Evolutionary conservation across 1,140 invertebrate species (phyloP), one percentile per base, ranked within the genome.

Genomic region (Bombus confusus): DNA sequence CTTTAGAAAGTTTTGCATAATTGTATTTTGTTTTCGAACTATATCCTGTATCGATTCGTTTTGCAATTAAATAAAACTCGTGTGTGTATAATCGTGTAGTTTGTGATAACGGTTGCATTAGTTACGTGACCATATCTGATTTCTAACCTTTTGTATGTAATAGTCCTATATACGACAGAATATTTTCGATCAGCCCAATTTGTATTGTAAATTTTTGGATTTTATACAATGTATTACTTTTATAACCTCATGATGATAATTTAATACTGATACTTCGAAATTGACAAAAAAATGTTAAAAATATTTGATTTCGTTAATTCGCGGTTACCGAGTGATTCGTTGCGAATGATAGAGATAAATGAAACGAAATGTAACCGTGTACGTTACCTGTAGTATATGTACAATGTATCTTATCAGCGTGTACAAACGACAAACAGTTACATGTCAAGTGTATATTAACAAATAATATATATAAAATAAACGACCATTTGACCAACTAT

Each of bases 381-480:
- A 83, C 72, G 69, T 83, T 83, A 77, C 34, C 41, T 81, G 76
- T 43, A 72, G 28, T 89, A 80, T 86, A 86, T 86, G 62, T 87
- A 69, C 88, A 83, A 88, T 80, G 37, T 80, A 76, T 86, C 64
- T 82, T 66, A 83, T 75, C 72, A 68, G 62, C 66, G 57, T 83
- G 87, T 89, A 89, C 88, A 86, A 87, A 89, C 37, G 80, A 83
- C 80, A 86, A 86, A 75, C 39, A 86, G 41, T 89, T 74, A 34
- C 78, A 85, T 87, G 88, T 88, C 77, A 86, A 84, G 37, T 89
- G 59, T 89, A 86, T 89, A 89, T 83, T 68, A 43, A 66, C 59
- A 69, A 83, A 41, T 64, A 71, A 83, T 86, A 72, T 88, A 59
- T 68, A 66, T 88, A 62, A 52, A 87, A 86, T 86, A 89, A 89